Base-by-base conservation (phyloP, 1,140 invertebrate species). In the Diorhabda elongata region DNA sequence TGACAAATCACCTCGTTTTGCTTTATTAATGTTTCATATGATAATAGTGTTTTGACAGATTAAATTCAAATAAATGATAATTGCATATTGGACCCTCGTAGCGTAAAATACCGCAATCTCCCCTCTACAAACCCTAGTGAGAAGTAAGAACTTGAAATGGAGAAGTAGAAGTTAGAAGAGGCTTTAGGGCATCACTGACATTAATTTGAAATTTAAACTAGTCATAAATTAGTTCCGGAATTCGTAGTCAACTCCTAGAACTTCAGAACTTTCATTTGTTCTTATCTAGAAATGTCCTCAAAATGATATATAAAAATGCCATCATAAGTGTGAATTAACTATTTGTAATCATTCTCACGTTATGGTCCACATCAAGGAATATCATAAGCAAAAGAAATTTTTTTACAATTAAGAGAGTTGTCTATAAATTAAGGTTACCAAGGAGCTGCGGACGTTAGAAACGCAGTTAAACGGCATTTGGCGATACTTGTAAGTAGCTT, bases 191-290 rank as follows among this genome's bases (percentile, higher is more conserved):
- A 69, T 73, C 67, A 69, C 72, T 76, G 77, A 78, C 77, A 73
- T 73, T 78, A 78, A 78, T 78, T 77, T 76, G 75, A 78, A 78
- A 78, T 78, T 78, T 77, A 78, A 78, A 77, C 75, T 72, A 65
- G 74, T 68, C 73, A 59, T 78, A 78, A 78, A 78, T 78, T 72
- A 76, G 71, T 72, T 74, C 73, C 76, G 75, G 76, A 78, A 77
- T 77, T 77, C 26, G 26, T 76, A 73, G 75, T 71, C 72, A 76
- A 73, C 66, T 70, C 66, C 69, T 52, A 59, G 43, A 61, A 72
- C 74, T 75, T 76, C 47, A 52, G n/a, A 52, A 52, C n/a, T 52
- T 52, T 52, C 6, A 52, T 52, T 52, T 52, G n/a, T 26, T 26
- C 26, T 26, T 1, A 26, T 26, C 26, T 26, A 26, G 26, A 26